phyloP scores from a whole-genome alignment of 2,888 invertebrate species.

The Maniola hyperantus region DNA sequence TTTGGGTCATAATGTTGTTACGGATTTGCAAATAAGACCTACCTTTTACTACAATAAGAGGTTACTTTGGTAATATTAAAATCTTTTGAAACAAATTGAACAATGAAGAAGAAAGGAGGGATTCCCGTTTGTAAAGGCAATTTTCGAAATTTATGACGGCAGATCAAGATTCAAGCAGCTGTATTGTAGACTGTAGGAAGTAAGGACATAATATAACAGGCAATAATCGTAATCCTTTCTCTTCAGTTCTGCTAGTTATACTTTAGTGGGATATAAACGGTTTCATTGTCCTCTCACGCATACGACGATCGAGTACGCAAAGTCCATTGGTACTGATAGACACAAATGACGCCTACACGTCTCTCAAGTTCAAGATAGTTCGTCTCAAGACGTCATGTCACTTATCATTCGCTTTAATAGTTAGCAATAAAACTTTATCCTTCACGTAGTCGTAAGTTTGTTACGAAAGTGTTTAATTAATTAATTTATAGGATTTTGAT shows the following conservation, averaged over 20 bases:
- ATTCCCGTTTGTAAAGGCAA: neutral
- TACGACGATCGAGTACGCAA: slow-evolving; percentile 48
- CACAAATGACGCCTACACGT: slow-evolving; percentile 68
- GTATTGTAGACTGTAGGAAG: neutral
- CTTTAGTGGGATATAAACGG: slow-evolving; percentile 17
- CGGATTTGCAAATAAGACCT: neutral
- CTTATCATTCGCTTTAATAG: slow-evolving; percentile 56
- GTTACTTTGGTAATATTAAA: neutral
- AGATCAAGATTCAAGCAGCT: neutral
- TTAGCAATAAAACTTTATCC: slow-evolving; percentile 20
- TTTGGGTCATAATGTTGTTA: neutral
- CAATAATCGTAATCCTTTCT: slow-evolving; percentile 20
- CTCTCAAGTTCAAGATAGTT: slow-evolving; percentile 47
- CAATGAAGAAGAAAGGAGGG: neutral
- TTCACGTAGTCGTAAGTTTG: slow-evolving; percentile 2
- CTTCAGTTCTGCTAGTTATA: slow-evolving; percentile 4
- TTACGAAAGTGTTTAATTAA: slow-evolving; percentile 8
- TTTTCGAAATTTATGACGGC: neutral
- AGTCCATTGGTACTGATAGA: slow-evolving; percentile 57
- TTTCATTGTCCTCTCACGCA: slow-evolving; percentile 27
- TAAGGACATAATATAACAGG: neutral
- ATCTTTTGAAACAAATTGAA: neutral
- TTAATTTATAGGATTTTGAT: slow-evolving; percentile 14
- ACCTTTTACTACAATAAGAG: neutral
- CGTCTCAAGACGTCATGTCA: slow-evolving; percentile 64